These are phyloP conservation scores for Stenchaetothrips biformis DNA, from an alignment of 2,888 invertebrate species.

Conservation along the genomic window DNA sequence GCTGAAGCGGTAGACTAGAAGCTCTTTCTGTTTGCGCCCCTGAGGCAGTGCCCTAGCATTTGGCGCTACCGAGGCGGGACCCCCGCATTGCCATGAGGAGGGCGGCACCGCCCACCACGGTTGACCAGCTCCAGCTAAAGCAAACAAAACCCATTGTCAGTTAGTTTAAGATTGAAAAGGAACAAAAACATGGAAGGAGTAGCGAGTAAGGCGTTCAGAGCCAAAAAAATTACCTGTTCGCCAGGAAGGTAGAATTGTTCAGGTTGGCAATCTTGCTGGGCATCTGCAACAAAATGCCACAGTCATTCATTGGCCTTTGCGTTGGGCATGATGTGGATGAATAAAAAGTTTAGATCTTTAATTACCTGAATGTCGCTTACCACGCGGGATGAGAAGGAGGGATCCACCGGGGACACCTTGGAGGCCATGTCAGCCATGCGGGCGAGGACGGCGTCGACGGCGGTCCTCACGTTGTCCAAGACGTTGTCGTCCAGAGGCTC, in stretches of 20 bases:
- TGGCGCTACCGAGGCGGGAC: neutral
- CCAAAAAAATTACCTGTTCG: neutral
- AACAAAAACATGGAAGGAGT: neutral
- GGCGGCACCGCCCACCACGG: neutral
- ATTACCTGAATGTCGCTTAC: neutral
- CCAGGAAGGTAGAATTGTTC: neutral
- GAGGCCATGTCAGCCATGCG: neutral
- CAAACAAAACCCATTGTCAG: neutral
- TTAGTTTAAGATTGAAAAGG: neutral
- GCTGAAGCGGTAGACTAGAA: constrained; percentile 1
- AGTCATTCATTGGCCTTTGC: neutral
- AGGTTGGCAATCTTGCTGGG: neutral
- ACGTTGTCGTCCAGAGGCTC: neutral
- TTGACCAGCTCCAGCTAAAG: constrained; percentile 3
- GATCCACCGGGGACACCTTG: neutral
- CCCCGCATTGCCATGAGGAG: neutral
- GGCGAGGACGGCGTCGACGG: neutral
- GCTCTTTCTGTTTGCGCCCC: neutral
- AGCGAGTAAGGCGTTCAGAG: neutral
- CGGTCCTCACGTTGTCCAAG: neutral
- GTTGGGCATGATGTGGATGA: neutral
- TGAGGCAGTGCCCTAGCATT: neutral
- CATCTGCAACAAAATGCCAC: neutral
- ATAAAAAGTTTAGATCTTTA: neutral
- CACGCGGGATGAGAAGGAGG: neutral